phyloP scores from a whole-genome alignment of 2,888 invertebrate genomes.

The Meiosimyza platycephala region DNA sequence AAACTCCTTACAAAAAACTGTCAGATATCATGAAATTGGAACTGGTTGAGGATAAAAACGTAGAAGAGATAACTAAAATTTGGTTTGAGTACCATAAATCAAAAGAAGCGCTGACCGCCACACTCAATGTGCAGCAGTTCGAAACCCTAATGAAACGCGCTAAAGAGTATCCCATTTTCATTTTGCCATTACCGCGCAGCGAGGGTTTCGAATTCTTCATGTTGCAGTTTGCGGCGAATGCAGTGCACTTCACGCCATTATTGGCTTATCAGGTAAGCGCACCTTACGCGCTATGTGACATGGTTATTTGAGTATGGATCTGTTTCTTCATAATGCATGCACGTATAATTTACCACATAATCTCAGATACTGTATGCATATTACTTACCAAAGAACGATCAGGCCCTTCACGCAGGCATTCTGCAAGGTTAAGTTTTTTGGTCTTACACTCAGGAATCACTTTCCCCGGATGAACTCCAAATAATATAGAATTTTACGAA shows the following conservation, averaged over 20 bases:
- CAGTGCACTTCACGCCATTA: constrained; percentile 86
- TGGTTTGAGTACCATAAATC: constrained; percentile 85
- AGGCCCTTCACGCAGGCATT: too few relatives aligned
- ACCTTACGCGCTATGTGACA: too few relatives aligned
- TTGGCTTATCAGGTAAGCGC: constrained; percentile 80
- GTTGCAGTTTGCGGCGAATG: constrained; percentile 77
- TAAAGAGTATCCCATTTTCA: constrained; percentile 75
- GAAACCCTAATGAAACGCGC: constrained; percentile 72
- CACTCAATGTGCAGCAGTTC: constrained; percentile 74
- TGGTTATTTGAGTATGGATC: too few relatives aligned
- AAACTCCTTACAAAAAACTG: constrained; percentile 70
- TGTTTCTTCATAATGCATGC: too few relatives aligned
- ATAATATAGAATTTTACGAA: too few relatives aligned
- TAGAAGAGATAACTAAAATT: constrained; percentile 78
- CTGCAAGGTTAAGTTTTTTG: too few relatives aligned
- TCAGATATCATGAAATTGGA: constrained; percentile 82
- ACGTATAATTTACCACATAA: too few relatives aligned
- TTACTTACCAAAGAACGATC: too few relatives aligned
- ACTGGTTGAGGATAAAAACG: constrained; percentile 76
- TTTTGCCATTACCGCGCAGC: constrained; percentile 83
- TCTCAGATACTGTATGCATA: too few relatives aligned
- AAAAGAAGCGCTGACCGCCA: constrained; percentile 82
- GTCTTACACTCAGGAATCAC: too few relatives aligned
- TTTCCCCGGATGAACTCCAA: too few relatives aligned
- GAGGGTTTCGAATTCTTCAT: constrained; percentile 90